phyloP scores from a whole-genome alignment of 1,140 invertebrate species.

The Mizuhopecten yessoensis region DNA sequence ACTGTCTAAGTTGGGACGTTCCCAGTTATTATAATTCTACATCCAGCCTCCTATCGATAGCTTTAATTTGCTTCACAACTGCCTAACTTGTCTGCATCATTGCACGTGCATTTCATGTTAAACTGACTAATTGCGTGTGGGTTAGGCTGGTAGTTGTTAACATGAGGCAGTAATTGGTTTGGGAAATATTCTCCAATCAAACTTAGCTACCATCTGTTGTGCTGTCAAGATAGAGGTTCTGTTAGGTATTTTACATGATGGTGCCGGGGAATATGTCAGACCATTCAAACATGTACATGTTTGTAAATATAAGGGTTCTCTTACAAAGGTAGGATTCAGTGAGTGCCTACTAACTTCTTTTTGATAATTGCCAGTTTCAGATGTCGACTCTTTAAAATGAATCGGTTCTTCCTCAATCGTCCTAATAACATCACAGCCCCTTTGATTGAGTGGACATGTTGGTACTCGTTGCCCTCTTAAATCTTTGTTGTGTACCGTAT shows the following conservation, averaged over 20 bases:
- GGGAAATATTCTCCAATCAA: background rate
- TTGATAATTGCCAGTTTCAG: background rate
- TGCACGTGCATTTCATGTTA: background rate
- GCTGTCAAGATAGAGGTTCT: background rate
- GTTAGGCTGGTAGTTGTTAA: constrained; percentile 3
- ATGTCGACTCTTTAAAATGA: background rate
- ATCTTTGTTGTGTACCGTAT: background rate
- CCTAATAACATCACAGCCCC: no score
- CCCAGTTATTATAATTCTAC: background rate
- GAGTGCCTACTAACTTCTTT: background rate
- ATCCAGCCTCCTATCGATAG: background rate
- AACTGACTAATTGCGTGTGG: constrained; percentile 17
- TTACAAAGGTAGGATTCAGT: background rate
- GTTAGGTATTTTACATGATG: background rate
- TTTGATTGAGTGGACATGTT: background rate
- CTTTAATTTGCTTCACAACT: background rate
- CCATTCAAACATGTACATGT: background rate
- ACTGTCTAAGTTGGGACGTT: background rate
- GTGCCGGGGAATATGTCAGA: background rate
- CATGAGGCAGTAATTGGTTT: background rate
- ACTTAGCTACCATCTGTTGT: constrained; percentile 10
- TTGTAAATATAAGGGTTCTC: background rate
- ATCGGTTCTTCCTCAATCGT: background rate
- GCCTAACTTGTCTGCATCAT: background rate
- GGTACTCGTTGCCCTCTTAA: background rate